phyloP scores from a whole-genome alignment of 2,888 invertebrate species.

The Scrobipalpa atriplicella region DNA sequence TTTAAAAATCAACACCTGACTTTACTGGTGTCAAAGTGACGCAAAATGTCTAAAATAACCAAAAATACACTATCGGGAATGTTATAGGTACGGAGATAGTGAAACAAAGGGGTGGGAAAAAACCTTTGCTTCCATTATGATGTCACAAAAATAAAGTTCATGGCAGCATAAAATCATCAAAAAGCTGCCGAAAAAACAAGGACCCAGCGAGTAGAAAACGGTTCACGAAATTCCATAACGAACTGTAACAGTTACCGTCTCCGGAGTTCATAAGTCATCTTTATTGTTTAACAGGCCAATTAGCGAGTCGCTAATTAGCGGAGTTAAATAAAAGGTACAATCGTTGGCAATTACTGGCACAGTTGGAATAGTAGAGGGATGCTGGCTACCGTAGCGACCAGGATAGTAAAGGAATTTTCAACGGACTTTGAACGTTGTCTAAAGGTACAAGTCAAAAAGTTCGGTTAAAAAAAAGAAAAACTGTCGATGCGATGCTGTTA shows the following conservation, averaged over 20 bases:
- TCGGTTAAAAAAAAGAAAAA: too few relatives aligned
- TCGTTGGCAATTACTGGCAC: constrained; percentile 16
- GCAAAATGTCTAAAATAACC: too few relatives aligned
- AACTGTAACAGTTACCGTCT: neutral
- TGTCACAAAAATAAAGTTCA: too few relatives aligned
- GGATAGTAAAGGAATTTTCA: neutral
- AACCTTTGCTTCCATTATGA: too few relatives aligned
- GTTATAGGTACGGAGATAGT: too few relatives aligned
- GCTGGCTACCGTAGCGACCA: neutral
- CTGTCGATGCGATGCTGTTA: too few relatives aligned
- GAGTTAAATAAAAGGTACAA: constrained; percentile 25
- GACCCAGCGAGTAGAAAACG: neutral
- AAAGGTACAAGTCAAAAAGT: neutral
- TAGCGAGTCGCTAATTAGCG: constrained; percentile 23
- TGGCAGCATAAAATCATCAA: neutral
- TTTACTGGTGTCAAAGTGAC: too few relatives aligned
- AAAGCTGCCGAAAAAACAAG: neutral
- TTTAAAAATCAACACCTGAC: too few relatives aligned
- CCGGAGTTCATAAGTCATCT: constrained; percentile 24
- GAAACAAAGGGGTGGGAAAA: too few relatives aligned
- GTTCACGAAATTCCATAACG: constrained; percentile 7
- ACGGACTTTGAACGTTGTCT: constrained; percentile 6
- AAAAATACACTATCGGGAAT: too few relatives aligned
- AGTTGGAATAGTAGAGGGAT: neutral
- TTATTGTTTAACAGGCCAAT: constrained; percentile 27